These are phyloP conservation scores for Temnopleurus reevesii DNA, from an alignment of 53 echinoderm and acorn worm species.

Conservation along the genomic window DNA sequence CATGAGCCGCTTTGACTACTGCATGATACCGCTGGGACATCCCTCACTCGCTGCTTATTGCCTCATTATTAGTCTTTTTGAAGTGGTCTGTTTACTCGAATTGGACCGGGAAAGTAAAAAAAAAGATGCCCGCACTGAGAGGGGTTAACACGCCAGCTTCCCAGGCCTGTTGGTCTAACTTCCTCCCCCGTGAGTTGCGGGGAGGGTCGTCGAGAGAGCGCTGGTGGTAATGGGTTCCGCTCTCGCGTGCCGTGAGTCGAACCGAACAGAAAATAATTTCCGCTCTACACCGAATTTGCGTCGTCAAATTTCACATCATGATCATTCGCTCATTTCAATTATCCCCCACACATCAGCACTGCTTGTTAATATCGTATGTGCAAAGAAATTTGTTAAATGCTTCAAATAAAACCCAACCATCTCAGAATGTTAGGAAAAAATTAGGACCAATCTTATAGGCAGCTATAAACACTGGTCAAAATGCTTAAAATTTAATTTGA, in stretches of 20 bases:
- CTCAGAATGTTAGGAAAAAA: no score
- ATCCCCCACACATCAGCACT: no score
- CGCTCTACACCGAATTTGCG: conserved; percentile 21
- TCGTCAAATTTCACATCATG: conserved; percentile 1
- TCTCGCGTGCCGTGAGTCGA: background rate
- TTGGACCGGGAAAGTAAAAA: background rate
- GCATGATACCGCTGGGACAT: background rate
- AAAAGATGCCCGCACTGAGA: conserved; percentile 3
- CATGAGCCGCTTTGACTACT: background rate
- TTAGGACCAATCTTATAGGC: no score
- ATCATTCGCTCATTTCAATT: no score
- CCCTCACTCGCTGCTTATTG: background rate
- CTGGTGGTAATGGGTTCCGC: conserved; percentile 46
- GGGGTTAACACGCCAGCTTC: background rate
- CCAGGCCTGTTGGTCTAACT: background rate
- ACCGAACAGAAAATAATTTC: conserved; percentile 46
- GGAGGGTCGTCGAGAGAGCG: conserved; percentile 1
- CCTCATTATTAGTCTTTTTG: conserved; percentile 44
- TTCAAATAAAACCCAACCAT: no score
- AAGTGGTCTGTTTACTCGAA: conserved; percentile 35
- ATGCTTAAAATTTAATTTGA: no score
- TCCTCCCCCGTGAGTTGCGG: conserved; percentile 12
- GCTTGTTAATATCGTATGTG: no score
- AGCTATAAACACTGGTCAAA: no score
- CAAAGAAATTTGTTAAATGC: no score